Base-by-base conservation (phyloP, 2,888 invertebrate genomes). In the Hydriomena furcata region DNA sequence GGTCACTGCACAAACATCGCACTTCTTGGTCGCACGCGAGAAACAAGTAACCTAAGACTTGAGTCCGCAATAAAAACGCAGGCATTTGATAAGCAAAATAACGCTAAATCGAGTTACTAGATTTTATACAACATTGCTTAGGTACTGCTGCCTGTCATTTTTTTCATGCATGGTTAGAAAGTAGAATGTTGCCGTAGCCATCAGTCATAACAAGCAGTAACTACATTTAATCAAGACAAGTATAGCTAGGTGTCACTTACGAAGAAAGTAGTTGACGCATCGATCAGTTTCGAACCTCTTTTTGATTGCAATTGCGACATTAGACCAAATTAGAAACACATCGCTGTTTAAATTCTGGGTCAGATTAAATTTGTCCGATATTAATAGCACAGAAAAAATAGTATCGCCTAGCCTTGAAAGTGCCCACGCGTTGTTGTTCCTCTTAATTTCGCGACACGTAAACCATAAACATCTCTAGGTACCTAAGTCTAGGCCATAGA, bases 381-480 rank as follows among this genome's bases (percentile, higher is more conserved):
- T 55, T 34, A 47, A 40, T 64, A 46, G 55, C 45, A 47, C 24
- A 42, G 10, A 36, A 36, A 23, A 24, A 41, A 35, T 30, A 47
- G 40, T 23, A 27, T 34, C 28, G 24, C 10, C 52, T 53, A 61
- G 46, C 71, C 69, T 71, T 66, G 67, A 59, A 53, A 42, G 32
- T 52, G 42, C 73, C 72, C 63, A 74, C 73, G 63, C 66, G 48
- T 53, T 52, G 55, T 61, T 54, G 52, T 59, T 63, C 53, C 47
- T 61, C 55, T 63, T 58, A 59, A 65, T 60, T 65, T 53, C 49
- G 51, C 40, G 24, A 11, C 30, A 7, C n/a, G 32, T 13, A 46
- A 11, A 28, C 8, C n/a, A 37, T 13, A 46, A 11, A 28, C 8
- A 10, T 10, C 10, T 7, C n/a, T 23, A 31, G 8, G 7, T 31